Percentiles rank a stretch among this genome's conserved stretches.
These are phyloP conservation scores for Scytalopus superciliaris DNA, from an alignment of 2,113 vertebrate genomes.

Conservation along the genomic window DNA sequence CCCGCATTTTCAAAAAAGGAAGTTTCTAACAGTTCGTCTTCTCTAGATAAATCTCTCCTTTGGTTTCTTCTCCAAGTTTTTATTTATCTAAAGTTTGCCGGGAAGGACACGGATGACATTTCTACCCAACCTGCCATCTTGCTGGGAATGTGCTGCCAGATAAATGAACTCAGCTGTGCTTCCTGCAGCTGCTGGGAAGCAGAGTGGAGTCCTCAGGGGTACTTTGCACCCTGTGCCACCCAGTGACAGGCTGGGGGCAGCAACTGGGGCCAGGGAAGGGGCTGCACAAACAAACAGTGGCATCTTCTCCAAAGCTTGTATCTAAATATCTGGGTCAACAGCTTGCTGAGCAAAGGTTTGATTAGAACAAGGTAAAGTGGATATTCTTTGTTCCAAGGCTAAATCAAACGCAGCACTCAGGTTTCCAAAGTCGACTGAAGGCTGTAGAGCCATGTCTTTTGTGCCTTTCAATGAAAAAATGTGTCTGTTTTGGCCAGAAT, in stretches of 20 bases:
- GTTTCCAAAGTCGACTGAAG: neutral
- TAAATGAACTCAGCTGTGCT: neutral
- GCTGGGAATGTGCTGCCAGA: neutral
- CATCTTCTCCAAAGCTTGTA: neutral
- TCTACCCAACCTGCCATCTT: neutral
- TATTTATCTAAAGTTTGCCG: conserved; percentile 42
- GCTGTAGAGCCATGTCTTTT: neutral
- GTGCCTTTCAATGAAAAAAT: neutral
- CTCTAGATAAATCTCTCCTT: neutral
- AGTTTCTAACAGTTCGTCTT: neutral
- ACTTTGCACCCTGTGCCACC: conserved; percentile 2
- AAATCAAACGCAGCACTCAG: neutral
- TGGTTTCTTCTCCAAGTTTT: neutral
- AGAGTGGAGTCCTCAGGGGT: neutral
- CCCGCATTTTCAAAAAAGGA: neutral
- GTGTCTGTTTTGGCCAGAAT: neutral
- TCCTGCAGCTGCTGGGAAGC: neutral
- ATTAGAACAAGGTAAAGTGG: neutral
- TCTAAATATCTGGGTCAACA: neutral
- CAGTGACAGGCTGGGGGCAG: neutral
- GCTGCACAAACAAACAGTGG: neutral
- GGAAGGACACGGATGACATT: neutral
- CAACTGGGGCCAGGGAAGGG: neutral
- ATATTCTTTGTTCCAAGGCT: neutral
- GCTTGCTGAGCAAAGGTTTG: neutral